These are phyloP conservation scores for Labroides dimidiatus DNA, from an alignment of 2,797 vertebrate species.

Conservation along the genomic window DNA sequence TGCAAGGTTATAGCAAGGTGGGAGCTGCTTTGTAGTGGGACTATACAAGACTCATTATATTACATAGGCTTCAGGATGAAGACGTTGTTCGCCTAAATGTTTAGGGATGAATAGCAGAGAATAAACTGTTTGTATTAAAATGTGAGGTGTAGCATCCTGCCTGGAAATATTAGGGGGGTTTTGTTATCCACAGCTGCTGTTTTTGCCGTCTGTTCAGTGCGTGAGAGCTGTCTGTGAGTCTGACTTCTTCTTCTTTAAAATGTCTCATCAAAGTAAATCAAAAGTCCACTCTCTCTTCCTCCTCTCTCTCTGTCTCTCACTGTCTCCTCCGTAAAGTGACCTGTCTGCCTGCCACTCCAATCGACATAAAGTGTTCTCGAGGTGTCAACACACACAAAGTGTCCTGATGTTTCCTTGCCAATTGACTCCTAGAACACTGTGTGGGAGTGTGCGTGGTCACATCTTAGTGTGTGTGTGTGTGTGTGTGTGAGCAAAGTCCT, in stretches of 20 bases:
- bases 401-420: conserved; percentile 62
- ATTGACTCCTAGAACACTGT: conserved; percentile 53
- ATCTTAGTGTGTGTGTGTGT: conserved; percentile 3
- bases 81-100: conserved; percentile 13
- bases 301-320: conserved; percentile 18
- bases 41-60: conserved; percentile 20
- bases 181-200: conserved; percentile 31
- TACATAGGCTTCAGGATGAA: conserved; percentile 23
- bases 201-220: conserved; percentile 23
- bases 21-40: conserved; percentile 10
- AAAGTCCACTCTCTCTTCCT: conserved; percentile 24
- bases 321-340: conserved; percentile 55
- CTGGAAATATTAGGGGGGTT: conserved; percentile 21
- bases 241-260: conserved; percentile 6
- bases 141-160: conserved; percentile 30
- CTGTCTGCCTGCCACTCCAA: conserved; percentile 57
- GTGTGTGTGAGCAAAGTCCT: conserved; percentile 40
- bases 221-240: neutral
- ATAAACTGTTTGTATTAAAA: conserved; percentile 48
- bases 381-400: conserved; percentile 64
- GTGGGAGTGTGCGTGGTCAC: conserved; percentile 31
- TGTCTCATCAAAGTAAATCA: conserved; percentile 31
- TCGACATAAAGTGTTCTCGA: conserved; percentile 67
- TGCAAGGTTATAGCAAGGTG: neutral
- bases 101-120: conserved; percentile 17